Conservation (phyloP, 2,797 vertebrate species). For the Phataginus tetradactyla region DNA sequence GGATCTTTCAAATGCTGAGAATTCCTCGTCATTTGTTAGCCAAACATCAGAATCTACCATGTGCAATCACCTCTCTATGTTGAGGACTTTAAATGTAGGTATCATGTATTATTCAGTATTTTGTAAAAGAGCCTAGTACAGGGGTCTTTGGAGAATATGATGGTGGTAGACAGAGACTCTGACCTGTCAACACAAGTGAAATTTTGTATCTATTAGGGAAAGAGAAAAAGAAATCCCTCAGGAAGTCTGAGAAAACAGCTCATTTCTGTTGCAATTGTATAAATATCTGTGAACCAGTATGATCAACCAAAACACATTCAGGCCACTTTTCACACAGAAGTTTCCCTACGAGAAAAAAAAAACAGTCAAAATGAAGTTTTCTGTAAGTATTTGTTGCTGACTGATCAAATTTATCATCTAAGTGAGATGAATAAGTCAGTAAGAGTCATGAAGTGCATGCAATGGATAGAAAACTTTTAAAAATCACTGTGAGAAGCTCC, state of each 20-base stretch:
- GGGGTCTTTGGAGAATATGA: background rate
- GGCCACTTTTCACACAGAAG: slow-evolving; percentile 38
- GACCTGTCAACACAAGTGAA: background rate
- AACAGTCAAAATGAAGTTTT: slow-evolving; percentile 28
- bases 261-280: slow-evolving; percentile 13
- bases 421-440: slow-evolving; percentile 12
- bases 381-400: slow-evolving; percentile 22
- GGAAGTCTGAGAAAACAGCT: background rate
- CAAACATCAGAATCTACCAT: background rate
- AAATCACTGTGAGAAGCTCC: background rate
- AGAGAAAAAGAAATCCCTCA: background rate
- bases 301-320: background rate
- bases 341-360: background rate
- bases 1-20: background rate
- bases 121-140: background rate
- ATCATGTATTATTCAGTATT: background rate
- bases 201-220: background rate
- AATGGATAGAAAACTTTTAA: slow-evolving; percentile 28
- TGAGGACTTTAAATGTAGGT: background rate
- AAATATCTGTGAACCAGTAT: background rate
- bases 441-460: background rate
- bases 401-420: slow-evolving; percentile 38
- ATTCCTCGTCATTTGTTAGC: background rate
- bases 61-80: background rate
- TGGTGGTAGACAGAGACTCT: background rate